Conservation (phyloP, 2,113 vertebrate genomes). For the Siniperca knerii region DNA sequence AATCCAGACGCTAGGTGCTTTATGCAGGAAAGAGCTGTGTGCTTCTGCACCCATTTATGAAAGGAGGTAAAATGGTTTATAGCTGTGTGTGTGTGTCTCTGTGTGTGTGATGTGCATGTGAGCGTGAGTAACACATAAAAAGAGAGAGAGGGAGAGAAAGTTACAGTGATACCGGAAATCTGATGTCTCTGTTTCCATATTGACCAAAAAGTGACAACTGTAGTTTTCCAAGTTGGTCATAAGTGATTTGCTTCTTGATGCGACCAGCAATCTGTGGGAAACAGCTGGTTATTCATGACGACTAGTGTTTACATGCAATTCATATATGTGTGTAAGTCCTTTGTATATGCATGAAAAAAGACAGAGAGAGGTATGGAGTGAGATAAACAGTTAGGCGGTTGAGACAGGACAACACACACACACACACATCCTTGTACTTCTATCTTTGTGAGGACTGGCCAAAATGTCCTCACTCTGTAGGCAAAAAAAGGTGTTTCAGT, state of each 20-base stretch:
- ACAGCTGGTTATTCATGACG: conserved; percentile 42
- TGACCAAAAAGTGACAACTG: conserved; percentile 26
- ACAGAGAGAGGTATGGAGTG: conserved; percentile 23
- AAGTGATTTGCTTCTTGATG: conserved; percentile 16
- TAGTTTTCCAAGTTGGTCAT: conserved; percentile 14
- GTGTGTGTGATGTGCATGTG: conserved; percentile 12
- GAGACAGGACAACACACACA: conserved; percentile 5
- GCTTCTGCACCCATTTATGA: conserved; percentile 60
- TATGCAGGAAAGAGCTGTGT: conserved; percentile 55
- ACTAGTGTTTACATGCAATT: conserved; percentile 22
- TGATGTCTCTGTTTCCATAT: conserved; percentile 32
- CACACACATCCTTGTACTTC: too few relatives aligned
- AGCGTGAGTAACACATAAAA: not conserved
- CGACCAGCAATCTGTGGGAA: not conserved
- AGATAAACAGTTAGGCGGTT: conserved; percentile 24
- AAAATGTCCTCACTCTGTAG: too few relatives aligned
- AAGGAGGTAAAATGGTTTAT: conserved; percentile 59
- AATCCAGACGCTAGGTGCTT: conserved; percentile 62
- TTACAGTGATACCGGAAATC: conserved; percentile 13
- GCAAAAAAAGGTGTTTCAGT: too few relatives aligned
- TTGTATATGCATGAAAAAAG: conserved; percentile 24
- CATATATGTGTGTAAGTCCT: conserved; percentile 1
- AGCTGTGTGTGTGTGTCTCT: conserved; percentile 38
- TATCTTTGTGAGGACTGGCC: too few relatives aligned
- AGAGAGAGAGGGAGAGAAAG: not conserved